Conservation (phyloP, 2,888 invertebrate species). For the Mongoloraphidia duomilia region DNA sequence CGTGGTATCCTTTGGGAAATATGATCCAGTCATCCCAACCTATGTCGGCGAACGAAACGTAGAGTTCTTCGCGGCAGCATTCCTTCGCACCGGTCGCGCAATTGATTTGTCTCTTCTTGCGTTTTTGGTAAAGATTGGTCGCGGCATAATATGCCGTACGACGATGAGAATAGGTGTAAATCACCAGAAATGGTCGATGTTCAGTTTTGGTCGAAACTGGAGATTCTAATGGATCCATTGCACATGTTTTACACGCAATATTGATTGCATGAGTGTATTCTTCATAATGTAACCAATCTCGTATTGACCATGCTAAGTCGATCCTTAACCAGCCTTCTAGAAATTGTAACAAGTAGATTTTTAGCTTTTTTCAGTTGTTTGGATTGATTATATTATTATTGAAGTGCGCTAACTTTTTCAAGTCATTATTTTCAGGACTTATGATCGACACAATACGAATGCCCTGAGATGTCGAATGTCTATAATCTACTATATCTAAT, state of each 20-base stretch:
- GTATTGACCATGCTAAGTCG: constrained; percentile 60
- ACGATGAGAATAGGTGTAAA: constrained; percentile 59
- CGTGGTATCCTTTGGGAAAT: constrained; percentile 67
- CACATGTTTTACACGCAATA: constrained; percentile 65
- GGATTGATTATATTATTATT: no score
- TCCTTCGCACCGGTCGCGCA: constrained; percentile 56
- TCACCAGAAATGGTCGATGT: constrained; percentile 61
- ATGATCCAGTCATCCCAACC: constrained; percentile 86
- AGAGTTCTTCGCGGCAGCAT: constrained; percentile 71
- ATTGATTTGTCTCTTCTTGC: constrained; percentile 48
- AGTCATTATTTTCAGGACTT: no score
- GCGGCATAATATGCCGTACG: constrained; percentile 30
- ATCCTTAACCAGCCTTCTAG: constrained; percentile 70
- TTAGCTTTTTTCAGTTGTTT: background rate
- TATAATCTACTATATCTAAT: no score
- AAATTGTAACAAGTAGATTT: constrained; percentile 13
- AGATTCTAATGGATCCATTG: constrained; percentile 42
- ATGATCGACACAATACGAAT: no score
- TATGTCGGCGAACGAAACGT: constrained; percentile 69
- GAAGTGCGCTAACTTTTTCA: no score
- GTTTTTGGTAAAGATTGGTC: constrained; percentile 27
- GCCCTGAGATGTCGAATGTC: no score
- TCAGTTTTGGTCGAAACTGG: constrained; percentile 58
- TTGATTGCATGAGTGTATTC: constrained; percentile 57
- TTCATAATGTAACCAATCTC: constrained; percentile 58